Evolutionary conservation across 53 echinoderm and acorn worm species (phyloP).

Genomic region (Zoroaster sp.): DNA sequence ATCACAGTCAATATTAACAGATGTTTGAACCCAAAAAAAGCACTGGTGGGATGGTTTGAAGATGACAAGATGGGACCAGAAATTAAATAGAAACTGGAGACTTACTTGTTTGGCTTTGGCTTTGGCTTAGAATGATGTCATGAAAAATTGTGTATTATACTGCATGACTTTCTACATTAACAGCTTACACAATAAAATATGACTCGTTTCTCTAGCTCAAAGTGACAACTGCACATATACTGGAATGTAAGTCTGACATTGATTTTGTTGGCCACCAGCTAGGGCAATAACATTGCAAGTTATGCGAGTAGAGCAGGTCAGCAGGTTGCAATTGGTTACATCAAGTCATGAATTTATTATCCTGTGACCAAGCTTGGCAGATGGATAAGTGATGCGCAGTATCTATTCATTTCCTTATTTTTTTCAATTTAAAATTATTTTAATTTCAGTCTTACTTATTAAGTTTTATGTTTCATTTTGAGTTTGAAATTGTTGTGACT

Average conservation of each 20-base stretch:
- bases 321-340: too few relatives aligned
- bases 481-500: too few relatives aligned
- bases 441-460: not conserved
- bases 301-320: not conserved
- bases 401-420: not conserved
- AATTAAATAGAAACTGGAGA: too few relatives aligned
- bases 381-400: not conserved
- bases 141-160: too few relatives aligned
- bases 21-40: too few relatives aligned
- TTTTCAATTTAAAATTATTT: not conserved
- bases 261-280: not conserved
- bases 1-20: too few relatives aligned
- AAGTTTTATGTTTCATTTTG: not conserved
- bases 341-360: constrained; percentile 34
- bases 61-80: too few relatives aligned
- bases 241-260: not conserved
- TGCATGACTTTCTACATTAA: too few relatives aligned
- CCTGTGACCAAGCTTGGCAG: not conserved
- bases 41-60: too few relatives aligned
- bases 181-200: too few relatives aligned
- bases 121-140: too few relatives aligned
- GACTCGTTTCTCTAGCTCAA: not conserved
- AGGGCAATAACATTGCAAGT: not conserved
- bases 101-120: too few relatives aligned
- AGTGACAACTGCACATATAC: not conserved